phyloP scores from a whole-genome alignment of 2,888 invertebrate species.

The Anagyrus pseudococci region DNA sequence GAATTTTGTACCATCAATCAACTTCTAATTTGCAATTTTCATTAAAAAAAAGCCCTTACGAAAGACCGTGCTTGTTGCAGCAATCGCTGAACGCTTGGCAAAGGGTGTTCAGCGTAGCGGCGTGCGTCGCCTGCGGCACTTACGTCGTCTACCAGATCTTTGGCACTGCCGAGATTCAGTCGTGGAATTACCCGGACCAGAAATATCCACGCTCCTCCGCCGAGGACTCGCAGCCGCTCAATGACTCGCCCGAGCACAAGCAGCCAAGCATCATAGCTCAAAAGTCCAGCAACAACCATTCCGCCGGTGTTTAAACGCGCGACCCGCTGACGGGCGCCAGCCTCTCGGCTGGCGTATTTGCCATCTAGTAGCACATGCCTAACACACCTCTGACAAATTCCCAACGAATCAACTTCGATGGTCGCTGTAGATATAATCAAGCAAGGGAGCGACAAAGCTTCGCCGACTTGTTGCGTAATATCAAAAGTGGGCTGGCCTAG shows the following conservation, averaged over 20 bases:
- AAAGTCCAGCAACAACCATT: conserved; percentile 31
- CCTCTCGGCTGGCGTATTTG: neutral
- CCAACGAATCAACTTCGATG: too few relatives aligned
- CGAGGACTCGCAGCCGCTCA: conserved; percentile 56
- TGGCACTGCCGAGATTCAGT: conserved; percentile 70
- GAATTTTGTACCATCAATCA: too few relatives aligned
- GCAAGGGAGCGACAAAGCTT: too few relatives aligned
- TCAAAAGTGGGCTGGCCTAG: too few relatives aligned
- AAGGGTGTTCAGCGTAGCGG: conserved; percentile 70
- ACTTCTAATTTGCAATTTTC: neutral
- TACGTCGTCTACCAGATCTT: conserved; percentile 72
- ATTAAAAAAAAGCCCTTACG: neutral
- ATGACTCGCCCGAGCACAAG: conserved; percentile 46
- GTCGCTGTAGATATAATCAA: too few relatives aligned
- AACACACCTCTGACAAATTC: neutral
- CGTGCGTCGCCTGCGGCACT: conserved; percentile 68
- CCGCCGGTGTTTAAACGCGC: conserved; percentile 26
- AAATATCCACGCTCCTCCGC: conserved; percentile 52
- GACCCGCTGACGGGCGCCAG: too few relatives aligned
- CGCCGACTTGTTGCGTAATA: too few relatives aligned
- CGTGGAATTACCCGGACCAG: conserved; percentile 64
- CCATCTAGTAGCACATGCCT: neutral
- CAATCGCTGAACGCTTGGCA: conserved; percentile 67
- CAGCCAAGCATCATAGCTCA: conserved; percentile 19
- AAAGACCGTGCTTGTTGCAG: conserved; percentile 45